A percentile compares a stretch with the other conserved stretches of the same genome.
Evolutionary conservation across 2,888 invertebrate genomes (phyloP).

Genomic region (Zhuqinia jingwanae): DNA sequence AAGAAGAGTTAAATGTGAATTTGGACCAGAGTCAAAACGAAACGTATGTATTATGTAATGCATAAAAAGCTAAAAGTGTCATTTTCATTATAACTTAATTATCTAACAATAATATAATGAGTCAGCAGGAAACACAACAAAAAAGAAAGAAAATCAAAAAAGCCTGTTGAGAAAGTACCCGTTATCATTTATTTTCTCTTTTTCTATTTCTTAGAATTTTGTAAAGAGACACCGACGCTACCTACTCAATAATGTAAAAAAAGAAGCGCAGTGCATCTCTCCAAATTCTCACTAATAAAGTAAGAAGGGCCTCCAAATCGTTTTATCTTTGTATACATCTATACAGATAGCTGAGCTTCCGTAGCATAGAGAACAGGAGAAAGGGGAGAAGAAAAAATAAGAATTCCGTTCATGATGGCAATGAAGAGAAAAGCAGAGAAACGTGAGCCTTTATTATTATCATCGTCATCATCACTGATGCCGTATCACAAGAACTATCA

Average conservation of each 20-base stretch:
- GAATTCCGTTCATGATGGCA: conserved; percentile 44
- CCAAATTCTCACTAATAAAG: background rate
- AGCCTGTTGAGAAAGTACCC: background rate
- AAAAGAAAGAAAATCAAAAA: background rate
- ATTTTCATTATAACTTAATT: no score
- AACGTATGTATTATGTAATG: no score
- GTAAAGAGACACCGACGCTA: no score
- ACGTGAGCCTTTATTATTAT: conserved; percentile 64
- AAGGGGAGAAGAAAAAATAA: conserved; percentile 33
- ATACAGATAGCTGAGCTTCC: background rate
- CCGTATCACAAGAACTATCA: conserved; percentile 14
- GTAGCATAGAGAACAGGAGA: background rate
- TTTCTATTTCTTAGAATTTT: background rate
- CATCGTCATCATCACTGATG: conserved; percentile 48
- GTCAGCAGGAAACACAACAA: no score
- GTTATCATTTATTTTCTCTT: conserved; percentile 16
- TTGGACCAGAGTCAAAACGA: conserved; percentile 28
- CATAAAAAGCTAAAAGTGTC: no score
- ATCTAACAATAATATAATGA: no score
- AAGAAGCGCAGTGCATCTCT: background rate
- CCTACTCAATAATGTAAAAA: background rate
- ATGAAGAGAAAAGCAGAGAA: conserved; percentile 46
- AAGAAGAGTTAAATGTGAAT: conserved; percentile 33
- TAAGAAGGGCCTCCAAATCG: background rate
- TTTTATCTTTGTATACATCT: no score